phyloP scores from a whole-genome alignment of 2,888 invertebrate species.

The Mycalesis mineus region DNA sequence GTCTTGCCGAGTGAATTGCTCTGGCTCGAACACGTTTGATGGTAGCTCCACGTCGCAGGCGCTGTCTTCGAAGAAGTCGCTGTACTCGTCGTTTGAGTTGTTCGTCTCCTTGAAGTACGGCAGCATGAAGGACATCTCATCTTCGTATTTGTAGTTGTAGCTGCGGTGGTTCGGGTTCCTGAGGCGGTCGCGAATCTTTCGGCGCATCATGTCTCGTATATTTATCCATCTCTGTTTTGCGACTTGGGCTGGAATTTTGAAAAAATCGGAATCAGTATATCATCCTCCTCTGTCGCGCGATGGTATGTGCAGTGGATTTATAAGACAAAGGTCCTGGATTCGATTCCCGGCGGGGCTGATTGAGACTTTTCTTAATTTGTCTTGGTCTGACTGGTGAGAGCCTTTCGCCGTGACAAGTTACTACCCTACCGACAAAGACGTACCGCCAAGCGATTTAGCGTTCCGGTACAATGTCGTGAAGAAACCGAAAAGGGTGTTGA shows the following conservation, averaged over 20 bases:
- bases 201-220: slow-evolving; percentile 65
- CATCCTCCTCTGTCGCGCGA: too few species aligned
- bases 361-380: too few species aligned
- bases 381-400: too few species aligned
- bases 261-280: too few species aligned
- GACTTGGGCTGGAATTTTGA: slow-evolving; percentile 53
- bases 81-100: slow-evolving; percentile 40
- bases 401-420: too few species aligned
- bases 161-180: slow-evolving; percentile 45
- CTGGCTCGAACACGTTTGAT: slow-evolving; percentile 42
- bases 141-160: slow-evolving; percentile 64
- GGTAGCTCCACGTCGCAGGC: slow-evolving; percentile 45
- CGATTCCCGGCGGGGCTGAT: too few species aligned
- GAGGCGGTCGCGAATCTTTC: slow-evolving; percentile 51
- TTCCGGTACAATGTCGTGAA: too few species aligned
- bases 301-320: too few species aligned
- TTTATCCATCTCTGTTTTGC: slow-evolving; percentile 52
- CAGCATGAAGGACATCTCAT: slow-evolving; percentile 56
- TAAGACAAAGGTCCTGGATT: too few species aligned
- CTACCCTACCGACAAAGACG: too few species aligned
- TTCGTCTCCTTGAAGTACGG: slow-evolving; percentile 52
- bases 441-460: too few species aligned
- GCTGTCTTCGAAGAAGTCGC: slow-evolving; percentile 45
- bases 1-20: slow-evolving; percentile 41
- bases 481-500: too few species aligned